phyloP scores from a whole-genome alignment of 2,888 invertebrate genomes.

The Melikaiella ostensackeni region DNA sequence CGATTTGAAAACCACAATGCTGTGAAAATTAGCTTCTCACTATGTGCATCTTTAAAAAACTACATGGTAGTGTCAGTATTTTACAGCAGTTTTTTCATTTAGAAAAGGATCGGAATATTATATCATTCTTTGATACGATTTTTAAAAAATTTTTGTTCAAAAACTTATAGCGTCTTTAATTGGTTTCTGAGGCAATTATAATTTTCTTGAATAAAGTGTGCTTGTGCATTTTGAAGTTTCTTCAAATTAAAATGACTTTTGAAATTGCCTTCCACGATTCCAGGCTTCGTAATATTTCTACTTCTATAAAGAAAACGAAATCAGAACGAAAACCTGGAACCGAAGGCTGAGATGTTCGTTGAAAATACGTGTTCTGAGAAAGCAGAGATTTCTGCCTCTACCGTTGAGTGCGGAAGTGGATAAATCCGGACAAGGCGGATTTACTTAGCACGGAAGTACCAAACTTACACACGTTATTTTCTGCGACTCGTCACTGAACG shows the following conservation, averaged over 20 bases:
- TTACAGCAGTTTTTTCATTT: not conserved
- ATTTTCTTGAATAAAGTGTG: too few species aligned
- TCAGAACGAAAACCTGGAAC: constrained; percentile 6
- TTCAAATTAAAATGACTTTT: not conserved
- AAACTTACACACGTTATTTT: constrained; percentile 27
- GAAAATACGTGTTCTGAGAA: constrained; percentile 32
- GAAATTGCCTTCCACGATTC: not conserved
- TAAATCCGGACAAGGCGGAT: constrained; percentile 38
- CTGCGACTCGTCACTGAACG: constrained; percentile 19
- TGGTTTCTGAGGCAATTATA: too few species aligned
- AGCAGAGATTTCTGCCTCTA: constrained; percentile 11
- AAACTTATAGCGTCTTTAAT: too few species aligned
- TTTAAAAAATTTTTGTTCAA: too few species aligned
- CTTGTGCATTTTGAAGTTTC: not conserved
- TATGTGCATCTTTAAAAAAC: constrained; percentile 26
- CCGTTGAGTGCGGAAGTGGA: constrained; percentile 30
- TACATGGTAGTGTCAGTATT: not conserved
- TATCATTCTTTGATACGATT: not conserved
- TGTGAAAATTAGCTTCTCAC: constrained; percentile 52
- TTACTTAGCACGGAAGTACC: constrained; percentile 25
- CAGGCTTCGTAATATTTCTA: not conserved
- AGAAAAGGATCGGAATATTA: constrained; percentile 32
- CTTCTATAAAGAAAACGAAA: constrained; percentile 14
- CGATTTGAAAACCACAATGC: constrained; percentile 53
- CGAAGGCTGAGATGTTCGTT: constrained; percentile 22